These are phyloP conservation scores for Lampris megalopsis DNA, from an alignment of 2,113 vertebrate genomes.

Conservation along the genomic window DNA sequence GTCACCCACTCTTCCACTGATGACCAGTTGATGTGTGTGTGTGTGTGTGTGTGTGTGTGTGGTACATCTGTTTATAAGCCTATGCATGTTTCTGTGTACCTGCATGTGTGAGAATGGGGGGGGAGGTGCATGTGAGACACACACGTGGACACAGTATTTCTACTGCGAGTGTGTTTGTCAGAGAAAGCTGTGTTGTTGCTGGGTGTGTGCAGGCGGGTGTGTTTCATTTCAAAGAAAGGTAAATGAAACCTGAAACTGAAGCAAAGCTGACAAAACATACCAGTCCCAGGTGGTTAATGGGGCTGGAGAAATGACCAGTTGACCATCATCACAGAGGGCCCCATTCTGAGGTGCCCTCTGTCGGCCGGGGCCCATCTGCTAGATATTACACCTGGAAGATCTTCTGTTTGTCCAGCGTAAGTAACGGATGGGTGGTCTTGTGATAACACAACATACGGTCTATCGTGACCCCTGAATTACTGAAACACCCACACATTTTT, in stretches of 20 bases:
- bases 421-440: constrained; percentile 82
- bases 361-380: constrained; percentile 78
- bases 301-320: constrained; percentile 81
- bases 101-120: background rate
- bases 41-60: too few species aligned
- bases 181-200: constrained; percentile 57
- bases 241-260: constrained; percentile 79
- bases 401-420: constrained; percentile 78
- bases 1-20: too few species aligned
- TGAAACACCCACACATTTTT: constrained; percentile 29
- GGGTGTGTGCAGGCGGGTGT: constrained; percentile 37
- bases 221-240: constrained; percentile 79
- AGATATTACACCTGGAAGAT: constrained; percentile 80
- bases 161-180: constrained; percentile 46
- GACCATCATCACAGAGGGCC: constrained; percentile 79
- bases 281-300: constrained; percentile 85
- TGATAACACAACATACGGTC: constrained; percentile 68
- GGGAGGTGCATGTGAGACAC: too few species aligned
- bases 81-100: background rate
- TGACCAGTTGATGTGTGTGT: too few species aligned
- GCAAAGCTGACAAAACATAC: constrained; percentile 85
- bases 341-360: constrained; percentile 67
- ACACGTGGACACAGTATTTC: too few species aligned
- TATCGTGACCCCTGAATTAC: constrained; percentile 56
- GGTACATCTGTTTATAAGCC: too few species aligned